Evolutionary conservation across 2,797 vertebrate species (phyloP), one percentile per base, ranked within the genome.

Genomic region (Pipistrellus pipistrellus): DNA sequence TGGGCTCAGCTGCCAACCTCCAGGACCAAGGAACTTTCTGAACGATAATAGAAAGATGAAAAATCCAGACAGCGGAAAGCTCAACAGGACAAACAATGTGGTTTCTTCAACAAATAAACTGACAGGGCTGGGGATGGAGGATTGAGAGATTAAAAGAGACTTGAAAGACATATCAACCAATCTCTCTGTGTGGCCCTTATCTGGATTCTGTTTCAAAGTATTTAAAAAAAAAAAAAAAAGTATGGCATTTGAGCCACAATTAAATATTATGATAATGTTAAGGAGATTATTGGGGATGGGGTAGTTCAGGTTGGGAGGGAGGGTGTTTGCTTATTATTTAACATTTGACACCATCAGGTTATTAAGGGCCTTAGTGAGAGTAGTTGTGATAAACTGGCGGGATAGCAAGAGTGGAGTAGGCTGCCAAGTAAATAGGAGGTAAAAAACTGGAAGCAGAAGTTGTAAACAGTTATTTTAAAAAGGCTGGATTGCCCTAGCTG

Each of bases 71-170:
- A 68, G 11, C 41, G 32, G 71, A 25, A 91, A 78, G 84, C 38
- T 66, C 53, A 21, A 64, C 35, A 92, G 55, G 46, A 84, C 66
- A 69, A 76, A 57, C 75, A 69, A 41, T 41, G n/a, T 48, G 35
- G 53, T 88, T 88, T 92, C 64, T 46, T 92, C 85, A 84, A 78
- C 30, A 77, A 92, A 71, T 66, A 66, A 78, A 66, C 23, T 66
- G 38, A 88, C 53, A 7, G 3, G 25, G 12, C 3, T 18, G 14
- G n/a, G n/a, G n/a, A 17, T 0, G n/a, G n/a, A 8, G 5, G 89
- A 59, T 44, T 85, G 25, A 89, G 59, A 88, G n/a, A 88, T 41
- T 75, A 64, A 76, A 41, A 66, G n/a, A 80, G 30, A 75, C 66
- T 75, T 32, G 77, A 87, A 83, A 77, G 69, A 83, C 32, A 10